phyloP scores from a whole-genome alignment of 2,113 vertebrate genomes.

The Calypte anna region DNA sequence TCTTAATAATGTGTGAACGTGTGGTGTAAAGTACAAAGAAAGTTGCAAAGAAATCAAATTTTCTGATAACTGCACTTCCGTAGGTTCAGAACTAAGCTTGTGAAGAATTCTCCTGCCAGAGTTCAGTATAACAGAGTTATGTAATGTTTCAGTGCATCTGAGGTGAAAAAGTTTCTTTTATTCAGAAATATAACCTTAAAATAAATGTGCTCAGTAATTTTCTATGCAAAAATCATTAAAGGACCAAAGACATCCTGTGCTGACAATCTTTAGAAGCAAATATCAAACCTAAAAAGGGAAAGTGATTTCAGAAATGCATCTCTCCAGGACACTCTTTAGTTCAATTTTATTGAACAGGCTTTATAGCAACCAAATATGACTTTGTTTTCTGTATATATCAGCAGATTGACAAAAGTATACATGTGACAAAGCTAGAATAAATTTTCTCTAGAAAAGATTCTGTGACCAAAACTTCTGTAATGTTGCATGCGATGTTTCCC shows the following conservation, averaged over 20 bases:
- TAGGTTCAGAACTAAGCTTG: background rate
- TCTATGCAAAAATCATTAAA: slow-evolving; percentile 38
- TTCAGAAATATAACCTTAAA: background rate
- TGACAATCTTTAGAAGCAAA: slow-evolving; percentile 32
- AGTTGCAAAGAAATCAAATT: background rate
- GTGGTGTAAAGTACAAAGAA: background rate
- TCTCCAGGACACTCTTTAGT: background rate
- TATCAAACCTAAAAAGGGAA: slow-evolving; percentile 22
- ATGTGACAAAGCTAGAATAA: background rate
- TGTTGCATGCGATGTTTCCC: background rate
- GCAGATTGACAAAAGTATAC: background rate
- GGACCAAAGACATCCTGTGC: background rate
- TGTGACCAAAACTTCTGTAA: background rate
- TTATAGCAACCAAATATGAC: background rate
- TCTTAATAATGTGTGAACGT: background rate
- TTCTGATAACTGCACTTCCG: background rate
- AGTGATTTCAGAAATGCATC: slow-evolving; percentile 7
- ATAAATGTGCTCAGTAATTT: slow-evolving; percentile 5
- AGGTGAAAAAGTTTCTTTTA: background rate
- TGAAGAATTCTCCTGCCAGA: background rate
- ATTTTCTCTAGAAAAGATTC: background rate
- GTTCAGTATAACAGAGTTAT: background rate
- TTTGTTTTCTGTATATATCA: slow-evolving; percentile 3
- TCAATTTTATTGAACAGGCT: background rate
- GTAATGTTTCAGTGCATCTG: background rate